These are phyloP conservation scores for Phyto melanocephala DNA, from an alignment of 2,888 invertebrate genomes.

Conservation along the genomic window DNA sequence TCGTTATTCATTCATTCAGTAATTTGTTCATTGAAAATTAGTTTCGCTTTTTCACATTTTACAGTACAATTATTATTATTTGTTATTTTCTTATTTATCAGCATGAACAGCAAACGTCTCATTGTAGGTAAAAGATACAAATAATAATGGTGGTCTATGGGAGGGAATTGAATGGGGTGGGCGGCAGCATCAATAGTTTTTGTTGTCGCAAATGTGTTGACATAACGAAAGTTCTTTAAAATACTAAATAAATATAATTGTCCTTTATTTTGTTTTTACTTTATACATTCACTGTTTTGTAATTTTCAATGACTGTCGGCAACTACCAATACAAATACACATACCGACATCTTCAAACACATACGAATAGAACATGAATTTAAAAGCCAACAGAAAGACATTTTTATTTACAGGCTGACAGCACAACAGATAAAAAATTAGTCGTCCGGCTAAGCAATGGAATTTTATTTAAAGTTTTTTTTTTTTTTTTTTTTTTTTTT, in stretches of 20 bases:
- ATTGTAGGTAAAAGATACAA: background rate
- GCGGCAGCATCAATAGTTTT: background rate
- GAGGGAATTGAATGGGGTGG: background rate
- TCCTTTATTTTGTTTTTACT: background rate
- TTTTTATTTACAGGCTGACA: background rate
- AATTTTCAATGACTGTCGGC: background rate
- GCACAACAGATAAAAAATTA: too few species aligned
- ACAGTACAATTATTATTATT: conserved; percentile 10
- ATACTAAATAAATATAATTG: conserved; percentile 1
- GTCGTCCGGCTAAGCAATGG: background rate
- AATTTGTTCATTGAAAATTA: conserved; percentile 42
- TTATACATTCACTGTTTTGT: background rate
- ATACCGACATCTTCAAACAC: conserved; percentile 39
- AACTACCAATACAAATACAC: background rate
- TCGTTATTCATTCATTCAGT: background rate
- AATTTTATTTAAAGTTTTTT: conserved; percentile 1
- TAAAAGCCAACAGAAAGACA: background rate
- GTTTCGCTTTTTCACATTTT: conserved; percentile 14
- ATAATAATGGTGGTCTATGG: background rate
- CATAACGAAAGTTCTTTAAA: conserved; percentile 13
- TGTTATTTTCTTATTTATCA: conserved; percentile 31
- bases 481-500: background rate
- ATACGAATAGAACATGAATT: background rate
- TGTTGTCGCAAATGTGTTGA: background rate
- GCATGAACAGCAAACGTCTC: conserved; percentile 10